A percentile compares a stretch with the other conserved stretches of the same genome.
Conservation (phyloP, 2,113 vertebrate genomes). For the Pungitius pungitius region DNA sequence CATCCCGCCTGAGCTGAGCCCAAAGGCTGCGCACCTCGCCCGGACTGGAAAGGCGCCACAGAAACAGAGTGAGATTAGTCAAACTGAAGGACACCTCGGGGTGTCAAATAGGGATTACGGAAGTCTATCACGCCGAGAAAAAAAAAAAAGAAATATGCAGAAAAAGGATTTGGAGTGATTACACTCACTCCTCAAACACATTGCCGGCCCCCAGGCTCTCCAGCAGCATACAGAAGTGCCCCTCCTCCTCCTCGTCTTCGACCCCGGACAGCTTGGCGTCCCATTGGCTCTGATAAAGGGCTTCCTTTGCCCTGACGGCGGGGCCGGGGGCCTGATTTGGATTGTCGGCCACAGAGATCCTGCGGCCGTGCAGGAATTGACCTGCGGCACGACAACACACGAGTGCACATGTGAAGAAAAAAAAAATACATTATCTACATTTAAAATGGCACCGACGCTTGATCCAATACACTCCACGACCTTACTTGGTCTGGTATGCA, state of each 20-base stretch:
- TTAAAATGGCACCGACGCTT: background rate
- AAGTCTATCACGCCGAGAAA: background rate
- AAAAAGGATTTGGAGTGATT: background rate
- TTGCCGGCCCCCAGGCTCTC: conserved; percentile 86
- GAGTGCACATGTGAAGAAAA: too few relatives aligned
- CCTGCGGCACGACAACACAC: conserved; percentile 70
- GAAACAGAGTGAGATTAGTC: background rate
- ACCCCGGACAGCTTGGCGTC: conserved; percentile 63
- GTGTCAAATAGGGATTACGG: background rate
- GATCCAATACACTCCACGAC: background rate
- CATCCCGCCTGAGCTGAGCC: conserved; percentile 85
- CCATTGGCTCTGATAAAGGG: conserved; percentile 77
- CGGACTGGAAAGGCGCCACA: conserved; percentile 75
- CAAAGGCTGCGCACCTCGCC: conserved; percentile 87
- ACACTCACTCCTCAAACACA: conserved; percentile 90
- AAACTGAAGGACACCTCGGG: background rate
- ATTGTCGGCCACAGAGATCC: conserved; percentile 72
- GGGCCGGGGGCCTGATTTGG: conserved; percentile 26
- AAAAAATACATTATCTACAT: too few relatives aligned
- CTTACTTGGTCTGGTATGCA: background rate
- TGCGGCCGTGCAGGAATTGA: conserved; percentile 85
- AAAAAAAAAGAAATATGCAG: background rate
- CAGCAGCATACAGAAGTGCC: conserved; percentile 88
- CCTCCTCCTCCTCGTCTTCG: conserved; percentile 86
- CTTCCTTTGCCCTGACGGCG: conserved; percentile 69